Evolutionary conservation across 2,113 vertebrate species (phyloP).

Genomic region (Gadus macrocephalus): DNA sequence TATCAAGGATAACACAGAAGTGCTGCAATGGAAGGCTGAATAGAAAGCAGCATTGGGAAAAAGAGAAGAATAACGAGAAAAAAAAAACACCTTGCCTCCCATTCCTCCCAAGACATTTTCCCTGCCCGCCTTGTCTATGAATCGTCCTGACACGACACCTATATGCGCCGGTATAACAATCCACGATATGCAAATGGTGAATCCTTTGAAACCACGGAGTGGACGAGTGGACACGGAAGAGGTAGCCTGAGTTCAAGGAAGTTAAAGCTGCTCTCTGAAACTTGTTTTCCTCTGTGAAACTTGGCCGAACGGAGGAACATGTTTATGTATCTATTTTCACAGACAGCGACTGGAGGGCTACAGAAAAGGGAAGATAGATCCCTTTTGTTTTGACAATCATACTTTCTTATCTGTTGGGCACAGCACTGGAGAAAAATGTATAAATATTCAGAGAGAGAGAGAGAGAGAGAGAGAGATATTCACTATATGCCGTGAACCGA

Average conservation of each 20-base stretch:
- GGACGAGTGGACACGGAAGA: slow-evolving; percentile 11
- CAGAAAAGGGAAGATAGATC: slow-evolving; percentile 39
- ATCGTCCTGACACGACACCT: too few species aligned
- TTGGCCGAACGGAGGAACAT: too few species aligned
- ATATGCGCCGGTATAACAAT: too few species aligned
- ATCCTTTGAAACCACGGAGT: slow-evolving; percentile 1
- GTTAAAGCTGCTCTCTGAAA: too few species aligned
- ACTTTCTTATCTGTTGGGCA: slow-evolving; percentile 50
- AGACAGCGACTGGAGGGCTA: slow-evolving; percentile 2
- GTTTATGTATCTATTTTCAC: too few species aligned
- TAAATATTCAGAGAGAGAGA: slow-evolving; percentile 46
- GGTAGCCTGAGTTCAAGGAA: too few species aligned
- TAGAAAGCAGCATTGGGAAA: slow-evolving; percentile 6
- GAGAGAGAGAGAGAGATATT: background rate
- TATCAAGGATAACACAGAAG: slow-evolving; percentile 40
- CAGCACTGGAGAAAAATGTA: slow-evolving; percentile 40
- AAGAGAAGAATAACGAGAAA: background rate
- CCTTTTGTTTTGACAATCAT: slow-evolving; percentile 49
- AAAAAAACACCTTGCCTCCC: slow-evolving; percentile 13
- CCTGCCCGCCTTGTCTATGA: too few species aligned
- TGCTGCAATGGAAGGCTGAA: slow-evolving; percentile 28
- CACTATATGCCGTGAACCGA: too few species aligned
- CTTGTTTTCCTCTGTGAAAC: too few species aligned
- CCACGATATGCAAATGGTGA: too few species aligned
- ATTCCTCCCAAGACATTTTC: background rate